Evolutionary conservation across 2,888 invertebrate genomes (phyloP).

Genomic region (Drosophila affinis): DNA sequence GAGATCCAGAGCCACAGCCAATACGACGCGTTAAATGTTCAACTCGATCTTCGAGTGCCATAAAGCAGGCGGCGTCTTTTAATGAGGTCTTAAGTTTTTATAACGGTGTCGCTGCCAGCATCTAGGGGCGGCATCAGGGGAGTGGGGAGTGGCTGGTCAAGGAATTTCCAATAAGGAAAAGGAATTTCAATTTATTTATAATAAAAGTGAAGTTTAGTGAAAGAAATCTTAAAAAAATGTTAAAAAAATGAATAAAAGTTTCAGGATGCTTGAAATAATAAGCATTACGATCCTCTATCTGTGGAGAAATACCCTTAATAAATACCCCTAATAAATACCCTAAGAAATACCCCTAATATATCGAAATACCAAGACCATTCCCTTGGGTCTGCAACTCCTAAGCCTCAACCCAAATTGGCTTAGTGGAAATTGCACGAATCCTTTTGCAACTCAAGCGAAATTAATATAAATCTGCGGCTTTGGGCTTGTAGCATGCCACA

Average conservation of each 20-base stretch:
- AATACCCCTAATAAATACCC: too few relatives aligned
- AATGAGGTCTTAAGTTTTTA: slow-evolving; percentile 77
- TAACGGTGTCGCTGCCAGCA: slow-evolving; percentile 55
- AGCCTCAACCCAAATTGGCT: not conserved
- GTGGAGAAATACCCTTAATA: not conserved
- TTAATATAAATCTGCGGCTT: not conserved
- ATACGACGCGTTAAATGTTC: slow-evolving; percentile 65
- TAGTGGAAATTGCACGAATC: slow-evolving; percentile 13
- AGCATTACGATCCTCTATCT: not conserved
- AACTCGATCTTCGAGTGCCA: slow-evolving; percentile 64
- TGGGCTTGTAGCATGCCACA: not conserved
- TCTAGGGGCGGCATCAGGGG: not conserved
- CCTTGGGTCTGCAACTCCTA: not conserved
- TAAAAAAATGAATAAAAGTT: too few relatives aligned
- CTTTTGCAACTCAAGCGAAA: slow-evolving; percentile 1
- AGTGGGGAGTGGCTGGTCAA: not conserved
- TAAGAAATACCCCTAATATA: too few relatives aligned
- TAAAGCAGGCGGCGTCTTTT: slow-evolving; percentile 74
- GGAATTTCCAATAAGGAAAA: not conserved
- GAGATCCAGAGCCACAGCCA: too few relatives aligned
- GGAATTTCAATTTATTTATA: not conserved
- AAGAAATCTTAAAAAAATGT: too few relatives aligned
- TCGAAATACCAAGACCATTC: not conserved
- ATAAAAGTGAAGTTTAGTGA: too few relatives aligned
- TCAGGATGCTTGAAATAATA: too few relatives aligned